These are phyloP conservation scores for Luehdorfia chinensis DNA, from an alignment of 1,140 invertebrate species.

Conservation along the genomic window DNA sequence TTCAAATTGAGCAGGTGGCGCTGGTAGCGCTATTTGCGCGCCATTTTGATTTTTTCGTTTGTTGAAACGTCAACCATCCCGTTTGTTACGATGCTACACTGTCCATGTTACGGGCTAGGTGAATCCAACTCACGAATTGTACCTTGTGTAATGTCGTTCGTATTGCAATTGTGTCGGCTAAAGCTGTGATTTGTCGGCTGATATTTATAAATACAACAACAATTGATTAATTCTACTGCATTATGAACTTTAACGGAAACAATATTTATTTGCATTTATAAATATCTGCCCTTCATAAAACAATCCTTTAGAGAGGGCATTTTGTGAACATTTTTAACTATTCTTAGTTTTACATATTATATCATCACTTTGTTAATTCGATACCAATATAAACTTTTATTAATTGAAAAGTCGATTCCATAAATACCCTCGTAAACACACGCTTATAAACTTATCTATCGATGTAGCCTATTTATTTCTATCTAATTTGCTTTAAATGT, in stretches of 20 bases:
- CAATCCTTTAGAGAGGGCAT: conserved; percentile 15
- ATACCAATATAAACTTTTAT: too few species aligned
- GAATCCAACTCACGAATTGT: conserved; percentile 23
- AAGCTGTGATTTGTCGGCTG: conserved; percentile 10
- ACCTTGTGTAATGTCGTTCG: conserved; percentile 9
- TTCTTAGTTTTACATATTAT: conserved; percentile 8
- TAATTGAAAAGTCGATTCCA: conserved; percentile 1
- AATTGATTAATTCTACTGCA: background rate
- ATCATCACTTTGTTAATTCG: too few species aligned
- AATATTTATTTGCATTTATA: conserved; percentile 17
- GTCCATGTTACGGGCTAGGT: conserved; percentile 26
- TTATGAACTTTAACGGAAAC: too few species aligned
- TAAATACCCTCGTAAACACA: conserved; percentile 14
- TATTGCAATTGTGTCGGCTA: conserved; percentile 15
- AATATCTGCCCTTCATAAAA: conserved; percentile 15
- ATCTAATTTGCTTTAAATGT: conserved; percentile 28
- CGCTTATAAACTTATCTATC: conserved; percentile 23
- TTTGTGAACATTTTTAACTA: conserved; percentile 9
- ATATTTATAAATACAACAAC: conserved; percentile 19
- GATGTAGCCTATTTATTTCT: conserved; percentile 27
- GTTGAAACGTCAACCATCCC: conserved; percentile 12
- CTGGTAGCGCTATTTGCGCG: conserved; percentile 57
- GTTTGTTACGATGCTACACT: conserved; percentile 59
- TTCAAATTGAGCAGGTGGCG: conserved; percentile 54
- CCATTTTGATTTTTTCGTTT: conserved; percentile 10